Conservation (phyloP, 2,888 invertebrate species). For the Chymomyza caudatula region DNA sequence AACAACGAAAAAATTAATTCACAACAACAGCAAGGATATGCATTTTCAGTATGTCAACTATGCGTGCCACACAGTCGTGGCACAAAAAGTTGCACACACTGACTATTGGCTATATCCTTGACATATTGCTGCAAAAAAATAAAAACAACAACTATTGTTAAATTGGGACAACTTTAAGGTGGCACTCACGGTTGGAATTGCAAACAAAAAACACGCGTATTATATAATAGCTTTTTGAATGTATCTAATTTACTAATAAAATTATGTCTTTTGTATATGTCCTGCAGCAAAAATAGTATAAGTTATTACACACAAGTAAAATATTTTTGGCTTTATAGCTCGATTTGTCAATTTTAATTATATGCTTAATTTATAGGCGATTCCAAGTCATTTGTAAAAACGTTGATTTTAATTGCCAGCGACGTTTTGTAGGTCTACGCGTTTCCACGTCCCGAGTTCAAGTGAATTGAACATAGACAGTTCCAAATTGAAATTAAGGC, state of each 20-base stretch:
- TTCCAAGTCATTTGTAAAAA: constrained; percentile 42
- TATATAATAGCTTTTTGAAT: constrained; percentile 26
- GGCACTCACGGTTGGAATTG: constrained; percentile 50
- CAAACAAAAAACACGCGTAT: constrained; percentile 2
- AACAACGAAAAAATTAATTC: constrained; percentile 36
- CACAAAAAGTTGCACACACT: neutral
- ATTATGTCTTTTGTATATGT: neutral
- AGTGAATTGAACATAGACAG: constrained; percentile 78
- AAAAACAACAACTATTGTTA: neutral
- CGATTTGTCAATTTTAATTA: constrained; percentile 28
- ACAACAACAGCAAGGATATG: constrained; percentile 48
- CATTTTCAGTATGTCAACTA: neutral
- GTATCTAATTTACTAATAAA: neutral
- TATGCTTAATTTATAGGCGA: constrained; percentile 23
- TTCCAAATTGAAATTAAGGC: constrained; percentile 77
- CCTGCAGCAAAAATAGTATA: neutral
- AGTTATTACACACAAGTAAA: constrained; percentile 1
- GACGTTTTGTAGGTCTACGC: constrained; percentile 74
- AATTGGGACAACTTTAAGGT: neutral
- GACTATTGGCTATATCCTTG: constrained; percentile 48
- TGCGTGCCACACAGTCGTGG: neutral
- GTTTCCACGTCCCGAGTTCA: constrained; percentile 78
- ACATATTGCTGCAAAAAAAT: constrained; percentile 7
- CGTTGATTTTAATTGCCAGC: constrained; percentile 59
- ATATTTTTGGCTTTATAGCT: constrained; percentile 10